Conservation (phyloP, 2,113 vertebrate genomes). For the Trematocara unimaculatum region DNA sequence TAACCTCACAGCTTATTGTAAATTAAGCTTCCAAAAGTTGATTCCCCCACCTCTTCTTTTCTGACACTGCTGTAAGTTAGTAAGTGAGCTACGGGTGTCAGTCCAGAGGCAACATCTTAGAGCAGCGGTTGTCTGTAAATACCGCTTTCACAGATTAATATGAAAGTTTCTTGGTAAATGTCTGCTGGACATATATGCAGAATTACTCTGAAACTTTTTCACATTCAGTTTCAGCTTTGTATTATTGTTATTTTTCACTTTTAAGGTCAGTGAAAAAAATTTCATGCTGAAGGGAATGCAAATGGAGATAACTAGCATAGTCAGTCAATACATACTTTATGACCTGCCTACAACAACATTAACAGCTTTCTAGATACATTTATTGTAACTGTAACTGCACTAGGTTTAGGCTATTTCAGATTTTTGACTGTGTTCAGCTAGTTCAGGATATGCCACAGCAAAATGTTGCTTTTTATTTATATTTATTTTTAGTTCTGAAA, state of each 20-base stretch:
- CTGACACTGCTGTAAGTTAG: not conserved
- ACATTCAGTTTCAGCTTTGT: accelerated
- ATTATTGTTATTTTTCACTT: not conserved
- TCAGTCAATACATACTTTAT: not conserved
- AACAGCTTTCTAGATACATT: not conserved
- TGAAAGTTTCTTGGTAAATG: not conserved
- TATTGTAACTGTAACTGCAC: not conserved
- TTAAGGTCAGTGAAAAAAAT: accelerated
- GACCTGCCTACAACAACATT: not conserved
- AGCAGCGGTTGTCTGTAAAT: not conserved
- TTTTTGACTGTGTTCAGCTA: not conserved
- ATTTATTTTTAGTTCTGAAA: not conserved
- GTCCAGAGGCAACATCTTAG: not conserved
- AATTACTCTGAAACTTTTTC: not conserved
- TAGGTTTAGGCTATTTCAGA: not conserved
- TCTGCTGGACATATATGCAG: not conserved
- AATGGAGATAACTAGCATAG: accelerated
- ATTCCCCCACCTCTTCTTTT: constrained; percentile 38
- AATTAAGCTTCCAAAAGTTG: constrained; percentile 71
- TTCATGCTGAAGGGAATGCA: not conserved
- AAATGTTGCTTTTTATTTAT: not conserved
- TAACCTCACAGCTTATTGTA: constrained; percentile 74
- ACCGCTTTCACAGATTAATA: not conserved
- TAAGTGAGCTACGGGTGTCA: not conserved
- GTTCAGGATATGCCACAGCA: not conserved